Base-by-base conservation (phyloP, 1,140 invertebrate species). In the Bathynomus jamesi region DNA sequence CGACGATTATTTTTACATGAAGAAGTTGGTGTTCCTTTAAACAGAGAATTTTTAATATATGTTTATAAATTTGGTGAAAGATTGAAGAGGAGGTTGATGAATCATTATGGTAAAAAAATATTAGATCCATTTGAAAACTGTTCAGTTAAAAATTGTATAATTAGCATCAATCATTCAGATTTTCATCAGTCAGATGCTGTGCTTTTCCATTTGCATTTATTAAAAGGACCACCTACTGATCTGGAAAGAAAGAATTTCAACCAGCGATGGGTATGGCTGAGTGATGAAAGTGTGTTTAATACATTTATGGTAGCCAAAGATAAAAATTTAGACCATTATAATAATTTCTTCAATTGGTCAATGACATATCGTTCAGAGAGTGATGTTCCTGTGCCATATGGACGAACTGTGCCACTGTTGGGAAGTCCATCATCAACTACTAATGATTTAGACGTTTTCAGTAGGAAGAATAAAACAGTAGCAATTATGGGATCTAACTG, bases 401-500 rank as follows among this genome's bases (percentile, higher is more conserved):
- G 81, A n/a, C 69, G 68, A 27, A 62, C 75, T 29, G 32, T 76
- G 10, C 67, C 72, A 5, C 32, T 29, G 61, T 53, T 27, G 69
- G 32, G 29, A 25, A n/a, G 28, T 27, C 25, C 67, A 40, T 4
- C 24, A 32, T 29, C 2, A 46, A 28, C 30, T 40, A 5, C 13
- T 2, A 21, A 25, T 13, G 31, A 32, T 53, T 53, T 68, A 17
- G 72, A 76, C 32, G 62, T 66, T 61, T 76, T 69, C 25, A 32
- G 21, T 13, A 71, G 61, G 0, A 80, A 78, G 73, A 79, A 24
- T 28, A 80, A 76, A 65, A 61, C 73, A n/a, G 80, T 78, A 1
- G 80, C 82, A 17, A 85, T 84, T 84, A 78, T 84, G 27, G 83
- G 84, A 2, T 83, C 81, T 21, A 84, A 86, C 73, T 86, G 85